Conservation (phyloP, 2,797 vertebrate genomes). For the Cirrhinus mrigala region DNA sequence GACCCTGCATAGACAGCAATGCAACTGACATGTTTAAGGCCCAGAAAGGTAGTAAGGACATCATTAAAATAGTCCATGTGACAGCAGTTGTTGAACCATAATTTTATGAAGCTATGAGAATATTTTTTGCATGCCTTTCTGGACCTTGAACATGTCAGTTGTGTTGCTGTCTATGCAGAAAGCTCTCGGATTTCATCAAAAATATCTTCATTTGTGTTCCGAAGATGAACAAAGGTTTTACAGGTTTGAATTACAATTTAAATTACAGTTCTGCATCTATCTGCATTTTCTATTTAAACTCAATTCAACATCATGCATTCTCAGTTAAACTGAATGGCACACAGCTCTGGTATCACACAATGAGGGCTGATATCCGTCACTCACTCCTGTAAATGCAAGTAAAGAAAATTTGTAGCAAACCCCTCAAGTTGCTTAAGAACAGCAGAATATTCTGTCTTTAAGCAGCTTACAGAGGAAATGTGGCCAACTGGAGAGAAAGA, state of each 20-base stretch:
- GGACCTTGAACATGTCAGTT: too few relatives aligned
- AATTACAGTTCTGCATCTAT: background rate
- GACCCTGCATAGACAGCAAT: too few relatives aligned
- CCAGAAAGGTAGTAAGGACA: too few relatives aligned
- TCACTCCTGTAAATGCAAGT: conserved; percentile 15
- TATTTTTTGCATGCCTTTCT: too few relatives aligned
- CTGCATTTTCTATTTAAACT: background rate
- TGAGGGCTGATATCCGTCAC: background rate
- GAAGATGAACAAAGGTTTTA: too few relatives aligned
- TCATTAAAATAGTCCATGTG: too few relatives aligned
- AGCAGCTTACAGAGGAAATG: conserved; percentile 48
- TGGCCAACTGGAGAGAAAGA: conserved; percentile 22
- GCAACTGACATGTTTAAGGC: too few relatives aligned
- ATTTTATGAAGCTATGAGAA: too few relatives aligned
- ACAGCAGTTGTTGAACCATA: too few relatives aligned
- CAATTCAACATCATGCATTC: background rate
- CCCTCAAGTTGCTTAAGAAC: conserved; percentile 9
- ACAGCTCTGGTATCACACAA: background rate
- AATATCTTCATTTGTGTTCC: too few relatives aligned
- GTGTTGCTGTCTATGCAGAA: too few relatives aligned
- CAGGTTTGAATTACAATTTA: background rate
- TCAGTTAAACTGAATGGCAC: background rate
- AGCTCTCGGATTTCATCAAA: too few relatives aligned
- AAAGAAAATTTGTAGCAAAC: background rate
- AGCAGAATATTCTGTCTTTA: conserved; percentile 46